Percentiles rank a stretch among this genome's conserved stretches.
Conservation (phyloP, 2,797 vertebrate species). For the Esox lucius region DNA sequence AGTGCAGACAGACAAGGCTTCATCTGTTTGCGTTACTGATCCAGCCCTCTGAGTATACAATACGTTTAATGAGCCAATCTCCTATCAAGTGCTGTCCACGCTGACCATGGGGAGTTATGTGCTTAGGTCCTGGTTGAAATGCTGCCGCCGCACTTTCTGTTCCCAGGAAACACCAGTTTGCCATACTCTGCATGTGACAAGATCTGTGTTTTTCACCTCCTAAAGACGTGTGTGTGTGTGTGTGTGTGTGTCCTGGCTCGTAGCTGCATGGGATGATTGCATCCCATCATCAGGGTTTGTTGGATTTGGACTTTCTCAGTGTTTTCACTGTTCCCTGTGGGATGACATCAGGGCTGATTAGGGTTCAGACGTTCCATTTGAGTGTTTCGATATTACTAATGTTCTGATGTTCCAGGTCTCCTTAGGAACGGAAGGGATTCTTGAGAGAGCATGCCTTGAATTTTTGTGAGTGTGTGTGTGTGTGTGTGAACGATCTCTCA, state of each 20-base stretch:
- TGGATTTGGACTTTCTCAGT: background rate
- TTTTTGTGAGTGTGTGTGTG: background rate
- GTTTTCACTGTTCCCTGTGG: background rate
- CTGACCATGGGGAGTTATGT: background rate
- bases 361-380: background rate
- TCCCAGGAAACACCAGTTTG: background rate
- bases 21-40: background rate
- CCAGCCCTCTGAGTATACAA: background rate
- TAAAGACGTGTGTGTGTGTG: too few species aligned
- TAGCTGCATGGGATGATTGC: background rate
- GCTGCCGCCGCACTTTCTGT: background rate
- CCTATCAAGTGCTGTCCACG: background rate
- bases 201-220: background rate
- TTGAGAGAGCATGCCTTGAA: background rate
- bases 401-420: background rate
- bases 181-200: background rate
- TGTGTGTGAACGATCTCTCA: slow-evolving; percentile 17
- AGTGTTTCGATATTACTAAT: background rate
- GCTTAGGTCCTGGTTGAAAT: background rate
- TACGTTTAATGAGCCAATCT: background rate
- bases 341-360: slow-evolving; percentile 40
- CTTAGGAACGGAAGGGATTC: background rate
- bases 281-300: background rate
- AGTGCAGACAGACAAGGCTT: background rate
- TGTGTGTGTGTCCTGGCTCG: background rate